Base-by-base conservation (phyloP, 1,140 invertebrate species). In the Drosophila varians region DNA sequence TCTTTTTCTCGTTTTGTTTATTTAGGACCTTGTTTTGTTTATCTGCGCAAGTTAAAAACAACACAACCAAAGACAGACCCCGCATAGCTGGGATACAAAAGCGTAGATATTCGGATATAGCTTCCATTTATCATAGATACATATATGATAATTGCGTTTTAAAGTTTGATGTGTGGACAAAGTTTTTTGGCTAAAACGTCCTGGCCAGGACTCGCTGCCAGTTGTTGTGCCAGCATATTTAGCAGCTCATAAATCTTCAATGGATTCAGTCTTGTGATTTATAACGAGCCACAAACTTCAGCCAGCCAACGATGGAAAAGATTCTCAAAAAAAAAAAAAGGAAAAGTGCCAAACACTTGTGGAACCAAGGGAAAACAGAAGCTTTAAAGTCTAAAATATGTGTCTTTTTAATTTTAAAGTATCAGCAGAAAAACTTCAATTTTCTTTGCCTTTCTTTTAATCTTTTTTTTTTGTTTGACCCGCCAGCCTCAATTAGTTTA, bases 231-330 rank as follows among this genome's bases (percentile, higher is more conserved):
- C 45, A 61, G 57, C 64, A 87, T 77, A 77, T 86, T 87, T 86
- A 87, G 64, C 80, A 86, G 77, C 82, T 77, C 82, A 77, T 86
- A 86, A 86, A 86, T 86, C 83, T 87, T 74, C 52, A 43, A 82
- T 77, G 77, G 82, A 64, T 77, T 48, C 64, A 82, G 64, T 61
- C 58, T 51, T 64, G 69, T 87, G 83, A 86, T 87, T 86, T 86
- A 86, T 87, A 53, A 47, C 64, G 9, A 69, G 28, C 58, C 58
- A 53, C 31, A 31, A 74, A 76, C 46, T 80, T 82, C 18, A 60
- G 31, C 38, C 19, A 46, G 7, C 52, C 18, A 64, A 36, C 23
- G 66, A 56, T 42, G 47, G 49, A 65, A 36, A 36, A 43, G 25
- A 26, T 34, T 42, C 36, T 16, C 0, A 5, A 36, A 36, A 36